Conservation (phyloP, 2,797 vertebrate genomes). For the Halcyon leucocephala region DNA sequence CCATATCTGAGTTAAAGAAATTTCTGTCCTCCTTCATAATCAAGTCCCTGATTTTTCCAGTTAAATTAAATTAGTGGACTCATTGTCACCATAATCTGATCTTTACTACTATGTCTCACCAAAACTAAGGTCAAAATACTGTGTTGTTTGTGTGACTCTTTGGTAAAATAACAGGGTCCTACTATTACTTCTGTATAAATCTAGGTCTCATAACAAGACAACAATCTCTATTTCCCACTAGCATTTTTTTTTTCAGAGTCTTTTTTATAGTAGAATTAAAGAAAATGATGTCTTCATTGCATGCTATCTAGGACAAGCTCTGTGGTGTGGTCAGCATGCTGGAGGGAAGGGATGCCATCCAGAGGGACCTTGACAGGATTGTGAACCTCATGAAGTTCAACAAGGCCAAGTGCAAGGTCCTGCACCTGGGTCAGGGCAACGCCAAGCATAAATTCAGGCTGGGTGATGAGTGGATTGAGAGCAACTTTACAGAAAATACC, state of each 20-base stretch:
- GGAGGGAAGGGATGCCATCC: background rate
- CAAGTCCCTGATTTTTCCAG: background rate
- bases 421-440: background rate
- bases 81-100: background rate
- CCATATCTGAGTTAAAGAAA: background rate
- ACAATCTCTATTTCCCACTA: background rate
- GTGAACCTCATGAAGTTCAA: background rate
- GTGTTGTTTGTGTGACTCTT: background rate
- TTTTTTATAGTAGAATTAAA: background rate
- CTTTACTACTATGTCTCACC: background rate
- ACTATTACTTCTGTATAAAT: background rate
- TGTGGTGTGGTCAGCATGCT: background rate
- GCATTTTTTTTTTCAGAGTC: background rate
- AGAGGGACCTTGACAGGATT: no score
- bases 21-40: background rate
- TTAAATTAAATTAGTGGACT: background rate
- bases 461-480: background rate
- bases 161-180: accelerated
- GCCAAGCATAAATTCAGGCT: background rate
- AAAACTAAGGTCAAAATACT: background rate
- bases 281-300: accelerated
- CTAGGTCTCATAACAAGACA: accelerated
- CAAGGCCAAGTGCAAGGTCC: background rate
- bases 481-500: background rate
- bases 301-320: background rate